phyloP scores from a whole-genome alignment of 2,888 invertebrate species.

The Melanotus villosus region DNA sequence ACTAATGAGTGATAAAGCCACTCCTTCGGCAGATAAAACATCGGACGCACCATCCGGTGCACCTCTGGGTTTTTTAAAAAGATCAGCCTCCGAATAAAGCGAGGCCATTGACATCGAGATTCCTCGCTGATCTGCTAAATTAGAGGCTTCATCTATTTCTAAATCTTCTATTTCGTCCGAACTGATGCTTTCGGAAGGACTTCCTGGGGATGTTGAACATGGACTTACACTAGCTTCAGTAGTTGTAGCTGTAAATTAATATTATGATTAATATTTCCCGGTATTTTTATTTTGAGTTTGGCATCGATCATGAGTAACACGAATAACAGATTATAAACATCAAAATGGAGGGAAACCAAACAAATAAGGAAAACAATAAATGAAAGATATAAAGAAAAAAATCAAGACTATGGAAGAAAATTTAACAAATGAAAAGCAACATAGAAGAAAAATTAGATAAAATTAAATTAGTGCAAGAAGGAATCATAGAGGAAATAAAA shows the following conservation, averaged over 20 bases:
- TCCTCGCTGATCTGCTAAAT: constrained; percentile 68
- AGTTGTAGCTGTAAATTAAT: constrained; percentile 64
- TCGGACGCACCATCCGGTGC: constrained; percentile 69
- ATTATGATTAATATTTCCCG: not conserved
- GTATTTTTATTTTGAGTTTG: too few species aligned
- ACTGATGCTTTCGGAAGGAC: constrained; percentile 68
- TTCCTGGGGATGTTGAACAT: constrained; percentile 69
- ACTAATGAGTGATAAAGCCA: constrained; percentile 82
- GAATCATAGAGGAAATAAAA: too few species aligned
- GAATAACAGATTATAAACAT: too few species aligned
- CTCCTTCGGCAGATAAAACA: constrained; percentile 81
- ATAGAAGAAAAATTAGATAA: too few species aligned
- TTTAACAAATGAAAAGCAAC: too few species aligned
- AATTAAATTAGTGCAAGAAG: too few species aligned
- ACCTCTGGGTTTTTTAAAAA: constrained; percentile 66
- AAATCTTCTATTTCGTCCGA: constrained; percentile 71
- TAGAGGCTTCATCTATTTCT: constrained; percentile 69
- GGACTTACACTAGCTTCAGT: constrained; percentile 72
- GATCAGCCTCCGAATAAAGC: constrained; percentile 73
- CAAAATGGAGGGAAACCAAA: too few species aligned
- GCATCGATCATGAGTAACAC: too few species aligned
- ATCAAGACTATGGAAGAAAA: too few species aligned
- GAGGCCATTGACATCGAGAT: constrained; percentile 77
- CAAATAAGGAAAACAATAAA: too few species aligned
- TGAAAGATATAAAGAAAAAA: too few species aligned